A percentile compares a stretch with the other conserved stretches of the same genome.
These are phyloP conservation scores for Lepidurus packardi DNA, from an alignment of 1,140 invertebrate species.

Conservation along the genomic window DNA sequence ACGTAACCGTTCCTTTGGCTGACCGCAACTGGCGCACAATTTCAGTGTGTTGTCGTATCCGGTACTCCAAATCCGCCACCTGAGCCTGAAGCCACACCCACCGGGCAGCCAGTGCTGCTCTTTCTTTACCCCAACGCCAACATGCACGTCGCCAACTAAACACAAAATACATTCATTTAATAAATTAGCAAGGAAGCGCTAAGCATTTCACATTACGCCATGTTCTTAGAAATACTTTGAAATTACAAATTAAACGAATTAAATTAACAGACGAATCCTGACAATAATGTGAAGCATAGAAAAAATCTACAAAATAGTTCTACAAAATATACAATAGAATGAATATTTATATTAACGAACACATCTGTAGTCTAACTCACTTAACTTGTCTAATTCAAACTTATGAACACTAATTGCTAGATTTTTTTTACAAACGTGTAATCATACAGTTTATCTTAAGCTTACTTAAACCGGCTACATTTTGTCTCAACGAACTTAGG, in stretches of 20 bases:
- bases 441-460: no score
- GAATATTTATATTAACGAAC: no score
- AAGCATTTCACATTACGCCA: background rate
- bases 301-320: background rate
- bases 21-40: slow-evolving; percentile 54
- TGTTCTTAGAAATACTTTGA: background rate
- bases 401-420: no score
- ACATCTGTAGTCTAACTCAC: no score
- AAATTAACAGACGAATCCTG: background rate
- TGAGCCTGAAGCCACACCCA: slow-evolving; percentile 91
- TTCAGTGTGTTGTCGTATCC: slow-evolving; percentile 81
- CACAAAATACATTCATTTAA: slow-evolving; percentile 38
- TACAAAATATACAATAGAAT: no score
- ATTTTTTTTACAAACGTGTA: no score
- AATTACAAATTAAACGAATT: background rate
- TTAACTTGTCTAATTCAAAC: no score
- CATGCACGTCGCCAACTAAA: slow-evolving; percentile 70
- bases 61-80: slow-evolving; percentile 84
- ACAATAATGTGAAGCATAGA: background rate
- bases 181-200: background rate
- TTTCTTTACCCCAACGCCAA: slow-evolving; percentile 75
- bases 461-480: no score
- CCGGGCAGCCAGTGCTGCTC: slow-evolving; percentile 71
- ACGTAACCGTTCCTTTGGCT: slow-evolving; percentile 43
- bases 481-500: no score